phyloP scores from a whole-genome alignment of 2,888 invertebrate species.

The Noctua janthe region DNA sequence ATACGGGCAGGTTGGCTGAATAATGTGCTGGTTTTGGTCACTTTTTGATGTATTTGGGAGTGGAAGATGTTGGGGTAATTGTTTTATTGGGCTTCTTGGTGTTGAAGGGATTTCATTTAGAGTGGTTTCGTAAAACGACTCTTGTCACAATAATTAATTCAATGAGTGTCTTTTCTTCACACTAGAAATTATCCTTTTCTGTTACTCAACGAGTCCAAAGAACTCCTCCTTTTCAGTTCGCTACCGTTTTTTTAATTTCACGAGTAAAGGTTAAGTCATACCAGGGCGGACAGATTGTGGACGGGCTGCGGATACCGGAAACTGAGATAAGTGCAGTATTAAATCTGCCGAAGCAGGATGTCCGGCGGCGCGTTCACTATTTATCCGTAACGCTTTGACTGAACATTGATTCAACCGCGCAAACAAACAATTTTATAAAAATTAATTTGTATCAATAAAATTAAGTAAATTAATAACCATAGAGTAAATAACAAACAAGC shows the following conservation, averaged over 20 bases:
- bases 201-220: background rate
- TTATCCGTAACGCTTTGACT: background rate
- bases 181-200: background rate
- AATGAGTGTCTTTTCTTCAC: background rate
- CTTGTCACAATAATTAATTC: background rate
- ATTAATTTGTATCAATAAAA: background rate
- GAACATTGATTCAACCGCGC: background rate
- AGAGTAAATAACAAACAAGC: constrained; percentile 42
- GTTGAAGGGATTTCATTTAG: constrained; percentile 20
- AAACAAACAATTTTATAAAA: background rate
- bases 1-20: constrained; percentile 44
- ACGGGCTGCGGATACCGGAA: background rate
- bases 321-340: background rate
- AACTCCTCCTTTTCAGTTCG: too few species aligned
- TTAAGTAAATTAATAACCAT: constrained; percentile 20
- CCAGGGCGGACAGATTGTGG: background rate
- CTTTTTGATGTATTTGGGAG: constrained; percentile 55
- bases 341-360: background rate
- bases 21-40: constrained; percentile 39
- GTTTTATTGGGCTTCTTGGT: constrained; percentile 1
- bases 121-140: constrained; percentile 11
- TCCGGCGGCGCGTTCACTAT: background rate
- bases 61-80: background rate
- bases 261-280: background rate
- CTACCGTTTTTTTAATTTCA: background rate